A percentile compares a stretch with the other conserved stretches of the same genome.
Conservation (phyloP, 2,888 invertebrate genomes). For the Glaucopsyche alexis region DNA sequence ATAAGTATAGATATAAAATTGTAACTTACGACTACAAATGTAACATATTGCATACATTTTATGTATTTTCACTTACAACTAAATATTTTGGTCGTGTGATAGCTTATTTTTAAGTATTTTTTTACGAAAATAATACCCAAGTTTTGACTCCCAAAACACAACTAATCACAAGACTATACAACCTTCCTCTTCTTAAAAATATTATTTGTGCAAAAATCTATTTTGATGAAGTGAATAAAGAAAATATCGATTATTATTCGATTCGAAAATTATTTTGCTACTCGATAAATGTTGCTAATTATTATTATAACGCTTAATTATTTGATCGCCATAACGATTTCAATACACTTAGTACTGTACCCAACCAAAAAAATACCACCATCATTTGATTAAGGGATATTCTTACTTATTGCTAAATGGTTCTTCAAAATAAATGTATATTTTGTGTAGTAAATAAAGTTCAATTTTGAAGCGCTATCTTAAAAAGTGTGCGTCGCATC, state of each 20-base stretch:
- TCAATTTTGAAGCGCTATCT: too few relatives aligned
- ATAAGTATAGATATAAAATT: background rate
- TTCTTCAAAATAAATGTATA: too few relatives aligned
- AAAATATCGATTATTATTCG: background rate
- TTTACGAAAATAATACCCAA: background rate
- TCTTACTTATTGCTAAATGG: too few relatives aligned
- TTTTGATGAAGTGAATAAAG: background rate
- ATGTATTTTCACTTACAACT: background rate
- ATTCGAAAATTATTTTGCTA: too few relatives aligned
- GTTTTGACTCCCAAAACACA: background rate
- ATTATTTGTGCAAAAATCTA: background rate
- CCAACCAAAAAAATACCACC: too few relatives aligned
- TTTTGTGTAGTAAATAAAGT: too few relatives aligned
- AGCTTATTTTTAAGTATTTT: background rate
- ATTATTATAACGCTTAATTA: too few relatives aligned
- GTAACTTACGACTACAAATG: background rate
- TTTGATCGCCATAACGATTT: too few relatives aligned
- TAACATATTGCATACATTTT: background rate
- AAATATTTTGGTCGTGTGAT: background rate
- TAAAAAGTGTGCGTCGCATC: too few relatives aligned
- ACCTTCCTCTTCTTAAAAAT: background rate
- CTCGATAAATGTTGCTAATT: too few relatives aligned
- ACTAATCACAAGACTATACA: background rate
- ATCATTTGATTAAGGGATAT: too few relatives aligned
- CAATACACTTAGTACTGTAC: too few relatives aligned